These are phyloP conservation scores for Hetaerina americana DNA, from an alignment of 1,140 invertebrate species.

Conservation along the genomic window DNA sequence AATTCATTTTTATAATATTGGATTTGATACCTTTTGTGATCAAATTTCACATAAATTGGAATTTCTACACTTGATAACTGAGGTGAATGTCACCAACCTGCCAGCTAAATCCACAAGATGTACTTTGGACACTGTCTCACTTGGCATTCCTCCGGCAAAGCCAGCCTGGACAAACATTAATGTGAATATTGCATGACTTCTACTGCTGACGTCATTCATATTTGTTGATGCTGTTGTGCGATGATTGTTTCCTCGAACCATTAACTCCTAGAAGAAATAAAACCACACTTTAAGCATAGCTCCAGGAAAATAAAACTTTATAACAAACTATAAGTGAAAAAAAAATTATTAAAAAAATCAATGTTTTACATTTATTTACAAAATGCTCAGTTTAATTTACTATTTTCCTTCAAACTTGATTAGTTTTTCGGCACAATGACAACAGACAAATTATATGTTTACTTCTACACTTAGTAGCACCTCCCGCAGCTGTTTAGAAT, in stretches of 20 bases:
- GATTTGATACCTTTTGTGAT: not conserved
- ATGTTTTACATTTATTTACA: too few species aligned
- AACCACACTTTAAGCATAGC: not conserved
- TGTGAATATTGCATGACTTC: slow-evolving; percentile 92
- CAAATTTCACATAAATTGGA: not conserved
- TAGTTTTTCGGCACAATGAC: too few species aligned
- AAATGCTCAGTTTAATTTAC: too few species aligned
- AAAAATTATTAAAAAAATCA: slow-evolving; percentile 5
- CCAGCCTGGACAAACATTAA: slow-evolving; percentile 80
- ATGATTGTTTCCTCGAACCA: slow-evolving; percentile 61
- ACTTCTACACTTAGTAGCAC: too few species aligned
- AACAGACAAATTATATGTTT: too few species aligned
- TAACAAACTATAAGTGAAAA: slow-evolving; percentile 8
- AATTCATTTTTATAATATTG: too few species aligned
- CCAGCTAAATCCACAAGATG: slow-evolving; percentile 80
- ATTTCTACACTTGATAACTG: not conserved
- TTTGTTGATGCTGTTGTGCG: slow-evolving; percentile 71
- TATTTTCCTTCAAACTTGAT: too few species aligned
- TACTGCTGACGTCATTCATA: slow-evolving; percentile 76
- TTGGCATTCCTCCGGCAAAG: slow-evolving; percentile 65
- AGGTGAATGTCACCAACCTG: slow-evolving; percentile 37
- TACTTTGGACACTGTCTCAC: slow-evolving; percentile 76
- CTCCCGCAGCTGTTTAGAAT: too few species aligned
- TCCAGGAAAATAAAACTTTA: slow-evolving; percentile 9
- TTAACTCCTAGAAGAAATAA: slow-evolving; percentile 43